These are phyloP conservation scores for Zaprionus kolodkinae DNA, from an alignment of 1,140 invertebrate species.

Conservation along the genomic window DNA sequence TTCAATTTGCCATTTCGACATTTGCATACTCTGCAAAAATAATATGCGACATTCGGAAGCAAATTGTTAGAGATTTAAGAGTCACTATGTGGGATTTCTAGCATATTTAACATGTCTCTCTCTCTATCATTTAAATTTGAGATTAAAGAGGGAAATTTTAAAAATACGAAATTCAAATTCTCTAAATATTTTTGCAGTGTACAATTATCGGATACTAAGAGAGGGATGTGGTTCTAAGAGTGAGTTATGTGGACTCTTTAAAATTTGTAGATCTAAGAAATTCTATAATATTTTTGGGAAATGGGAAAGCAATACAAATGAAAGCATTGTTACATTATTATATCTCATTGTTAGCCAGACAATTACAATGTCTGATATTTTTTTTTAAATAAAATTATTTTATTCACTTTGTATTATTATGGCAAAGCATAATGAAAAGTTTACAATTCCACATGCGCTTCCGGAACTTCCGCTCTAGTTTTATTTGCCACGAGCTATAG, in stretches of 20 bases:
- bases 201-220: background rate
- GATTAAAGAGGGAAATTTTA: background rate
- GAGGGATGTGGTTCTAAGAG: background rate
- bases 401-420: background rate
- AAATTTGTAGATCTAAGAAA: background rate
- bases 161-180: background rate
- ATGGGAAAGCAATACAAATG: too few relatives aligned
- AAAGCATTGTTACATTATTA: background rate
- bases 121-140: background rate
- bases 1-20: constrained; percentile 6
- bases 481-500: background rate
- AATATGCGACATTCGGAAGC: background rate
- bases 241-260: background rate
- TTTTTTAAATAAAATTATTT: background rate
- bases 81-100: too few relatives aligned
- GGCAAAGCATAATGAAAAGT: background rate
- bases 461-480: background rate
- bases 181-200: background rate
- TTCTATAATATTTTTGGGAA: too few relatives aligned
- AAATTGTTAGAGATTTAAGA: background rate
- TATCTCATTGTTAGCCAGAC: background rate
- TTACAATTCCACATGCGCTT: background rate
- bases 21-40: constrained; percentile 17
- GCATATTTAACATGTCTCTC: background rate
- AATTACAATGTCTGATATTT: background rate